Percentiles rank a stretch among this genome's conserved stretches.
Evolutionary conservation across 2,888 invertebrate species (phyloP).

Genomic region (Frankliniella intonsa): DNA sequence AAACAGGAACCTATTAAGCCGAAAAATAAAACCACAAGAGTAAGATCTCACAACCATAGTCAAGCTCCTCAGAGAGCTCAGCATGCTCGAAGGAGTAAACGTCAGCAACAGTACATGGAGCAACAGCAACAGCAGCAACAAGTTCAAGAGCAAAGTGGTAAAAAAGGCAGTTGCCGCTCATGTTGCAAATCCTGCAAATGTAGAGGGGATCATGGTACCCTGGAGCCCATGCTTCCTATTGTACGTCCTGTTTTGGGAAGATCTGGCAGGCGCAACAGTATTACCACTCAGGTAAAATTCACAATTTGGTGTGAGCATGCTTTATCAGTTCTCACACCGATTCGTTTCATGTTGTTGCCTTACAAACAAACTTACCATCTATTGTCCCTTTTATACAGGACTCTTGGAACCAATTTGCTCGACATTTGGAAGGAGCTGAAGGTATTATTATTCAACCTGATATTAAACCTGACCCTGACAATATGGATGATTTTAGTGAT

Average conservation of each 20-base stretch:
- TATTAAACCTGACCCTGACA: conserved; percentile 36
- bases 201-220: conserved; percentile 33
- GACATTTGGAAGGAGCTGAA: background rate
- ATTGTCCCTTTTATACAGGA: background rate
- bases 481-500: conserved; percentile 38
- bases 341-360: background rate
- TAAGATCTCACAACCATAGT: background rate
- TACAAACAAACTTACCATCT: background rate
- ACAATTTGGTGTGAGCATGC: background rate
- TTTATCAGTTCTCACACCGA: background rate
- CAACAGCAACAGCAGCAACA: background rate
- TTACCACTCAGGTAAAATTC: background rate
- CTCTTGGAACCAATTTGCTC: conserved; percentile 17
- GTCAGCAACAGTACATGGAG: background rate
- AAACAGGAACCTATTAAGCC: conserved; percentile 30
- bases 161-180: conserved; percentile 36
- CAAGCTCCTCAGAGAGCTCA: background rate
- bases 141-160: background rate
- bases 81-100: background rate
- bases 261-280: background rate
- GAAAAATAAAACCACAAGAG: background rate
- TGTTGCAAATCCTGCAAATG: conserved; percentile 40
- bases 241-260: background rate
- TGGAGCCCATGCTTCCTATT: conserved; percentile 3
- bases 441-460: conserved; percentile 35